Conservation (phyloP, 2,888 invertebrate genomes). For the Erannis defoliaria region DNA sequence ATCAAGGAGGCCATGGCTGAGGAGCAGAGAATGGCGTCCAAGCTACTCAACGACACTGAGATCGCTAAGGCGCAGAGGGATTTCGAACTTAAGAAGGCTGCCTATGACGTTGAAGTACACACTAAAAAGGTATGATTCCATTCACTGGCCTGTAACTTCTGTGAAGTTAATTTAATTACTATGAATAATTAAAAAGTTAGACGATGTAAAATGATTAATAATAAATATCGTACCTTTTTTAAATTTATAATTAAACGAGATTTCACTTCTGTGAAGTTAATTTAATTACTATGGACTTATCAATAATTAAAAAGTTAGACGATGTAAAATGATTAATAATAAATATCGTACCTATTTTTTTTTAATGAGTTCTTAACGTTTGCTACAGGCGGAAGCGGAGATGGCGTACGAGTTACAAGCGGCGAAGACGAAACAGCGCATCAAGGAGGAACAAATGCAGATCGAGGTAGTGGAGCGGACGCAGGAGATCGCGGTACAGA, state of each 20-base stretch:
- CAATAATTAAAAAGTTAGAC: no score
- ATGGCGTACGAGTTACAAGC: slow-evolving; percentile 97
- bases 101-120: slow-evolving; percentile 98
- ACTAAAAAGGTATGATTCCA: slow-evolving; percentile 91
- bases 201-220: no score
- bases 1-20: slow-evolving; percentile 98
- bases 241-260: no score
- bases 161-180: no score
- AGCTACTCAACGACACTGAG: slow-evolving; percentile 98
- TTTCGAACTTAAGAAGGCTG: slow-evolving; percentile 98
- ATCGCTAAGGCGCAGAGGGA: slow-evolving; percentile 98
- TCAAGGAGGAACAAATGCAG: slow-evolving; percentile 99
- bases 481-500: slow-evolving; percentile 97
- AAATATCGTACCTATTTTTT: no score
- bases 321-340: no score
- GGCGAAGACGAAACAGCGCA: slow-evolving; percentile 97
- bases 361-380: no score
- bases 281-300: no score
- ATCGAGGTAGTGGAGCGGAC: slow-evolving; percentile 96
- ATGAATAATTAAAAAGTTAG: no score
- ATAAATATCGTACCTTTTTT: no score
- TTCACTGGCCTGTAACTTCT: no score
- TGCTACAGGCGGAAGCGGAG: slow-evolving; percentile 93
- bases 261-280: no score
- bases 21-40: slow-evolving; percentile 97